A percentile compares a stretch with the other conserved stretches of the same genome.
Evolutionary conservation across 1,140 invertebrate genomes (phyloP).

Genomic region (Choristoneura fumiferana): DNA sequence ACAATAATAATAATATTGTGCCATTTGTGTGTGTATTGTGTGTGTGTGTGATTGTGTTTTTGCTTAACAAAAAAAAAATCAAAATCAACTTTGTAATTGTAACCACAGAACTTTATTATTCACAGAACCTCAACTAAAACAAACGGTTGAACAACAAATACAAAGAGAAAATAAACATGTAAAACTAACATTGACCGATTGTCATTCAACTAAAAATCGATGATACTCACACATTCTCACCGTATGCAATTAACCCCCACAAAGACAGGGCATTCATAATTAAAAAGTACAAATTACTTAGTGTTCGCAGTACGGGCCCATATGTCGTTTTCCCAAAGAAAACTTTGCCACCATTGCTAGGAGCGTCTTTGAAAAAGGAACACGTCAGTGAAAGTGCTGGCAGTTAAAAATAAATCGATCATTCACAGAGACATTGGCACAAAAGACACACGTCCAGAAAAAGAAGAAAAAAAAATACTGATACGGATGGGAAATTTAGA

Average conservation of each 20-base stretch:
- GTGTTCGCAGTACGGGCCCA: neutral
- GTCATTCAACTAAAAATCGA: constrained; percentile 11
- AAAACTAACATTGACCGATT: constrained; percentile 19
- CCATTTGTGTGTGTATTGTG: too few relatives aligned
- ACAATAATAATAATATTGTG: too few relatives aligned
- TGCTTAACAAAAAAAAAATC: neutral
- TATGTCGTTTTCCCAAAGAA: neutral
- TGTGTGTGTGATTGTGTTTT: too few relatives aligned
- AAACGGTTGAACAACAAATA: constrained; percentile 7
- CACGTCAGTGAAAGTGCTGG: constrained; percentile 13
- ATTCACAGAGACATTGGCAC: constrained; percentile 3
- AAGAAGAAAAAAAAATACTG: neutral
- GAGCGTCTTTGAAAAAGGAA: constrained; percentile 7
- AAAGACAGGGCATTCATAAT: neutral
- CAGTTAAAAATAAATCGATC: constrained; percentile 19
- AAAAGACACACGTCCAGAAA: constrained; percentile 1
- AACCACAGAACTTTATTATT: too few relatives aligned
- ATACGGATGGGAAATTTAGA: neutral
- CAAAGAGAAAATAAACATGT: neutral
- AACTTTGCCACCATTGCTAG: constrained; percentile 7
- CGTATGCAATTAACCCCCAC: constrained; percentile 13
- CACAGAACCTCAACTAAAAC: constrained; percentile 1
- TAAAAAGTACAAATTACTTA: constrained; percentile 15
- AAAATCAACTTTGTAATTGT: neutral
- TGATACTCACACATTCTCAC: neutral